A percentile compares a stretch with the other conserved stretches of the same genome.
Evolutionary conservation across 2,113 vertebrate genomes (phyloP).

Genomic region (Trichomycterus rosablanca): DNA sequence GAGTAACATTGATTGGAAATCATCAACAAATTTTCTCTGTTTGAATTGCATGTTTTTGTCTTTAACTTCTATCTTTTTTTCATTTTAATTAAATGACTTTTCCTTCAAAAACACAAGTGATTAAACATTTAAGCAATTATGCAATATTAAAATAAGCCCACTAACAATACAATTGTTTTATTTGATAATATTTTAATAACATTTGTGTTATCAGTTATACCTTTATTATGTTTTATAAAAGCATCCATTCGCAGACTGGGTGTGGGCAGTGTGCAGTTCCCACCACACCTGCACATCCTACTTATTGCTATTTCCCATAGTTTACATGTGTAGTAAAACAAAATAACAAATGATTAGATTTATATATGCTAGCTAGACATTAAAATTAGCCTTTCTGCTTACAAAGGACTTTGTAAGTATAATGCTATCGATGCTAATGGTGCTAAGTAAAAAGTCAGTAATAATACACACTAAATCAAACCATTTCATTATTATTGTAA

Average conservation of each 20-base stretch:
- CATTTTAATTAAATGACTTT: no score
- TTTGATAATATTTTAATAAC: conserved; percentile 64
- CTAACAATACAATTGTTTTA: no score
- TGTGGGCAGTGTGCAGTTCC: conserved; percentile 10
- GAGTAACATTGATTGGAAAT: no score
- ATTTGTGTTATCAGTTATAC: conserved; percentile 65
- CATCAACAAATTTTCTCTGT: no score
- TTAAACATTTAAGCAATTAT: no score
- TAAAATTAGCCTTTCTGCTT: conserved; percentile 51
- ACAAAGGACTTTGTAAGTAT: conserved; percentile 45
- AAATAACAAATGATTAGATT: conserved; percentile 51
- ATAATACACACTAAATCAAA: conserved; percentile 24
- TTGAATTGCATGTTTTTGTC: no score
- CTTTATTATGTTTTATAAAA: conserved; percentile 40
- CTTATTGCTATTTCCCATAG: conserved; percentile 67
- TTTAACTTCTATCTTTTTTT: no score
- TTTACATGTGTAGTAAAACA: conserved; percentile 54
- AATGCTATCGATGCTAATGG: conserved; percentile 50
- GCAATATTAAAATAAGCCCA: no score
- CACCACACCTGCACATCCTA: conserved; percentile 31
- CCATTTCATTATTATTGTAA: conserved; percentile 51
- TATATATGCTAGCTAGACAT: conserved; percentile 56
- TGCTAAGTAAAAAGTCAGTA: conserved; percentile 9
- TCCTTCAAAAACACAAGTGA: no score
- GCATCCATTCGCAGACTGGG: conserved; percentile 35